Evolutionary conservation across 2,113 vertebrate genomes (phyloP), one percentile per base, ranked within the genome.

Genomic region (Promerops cafer): DNA sequence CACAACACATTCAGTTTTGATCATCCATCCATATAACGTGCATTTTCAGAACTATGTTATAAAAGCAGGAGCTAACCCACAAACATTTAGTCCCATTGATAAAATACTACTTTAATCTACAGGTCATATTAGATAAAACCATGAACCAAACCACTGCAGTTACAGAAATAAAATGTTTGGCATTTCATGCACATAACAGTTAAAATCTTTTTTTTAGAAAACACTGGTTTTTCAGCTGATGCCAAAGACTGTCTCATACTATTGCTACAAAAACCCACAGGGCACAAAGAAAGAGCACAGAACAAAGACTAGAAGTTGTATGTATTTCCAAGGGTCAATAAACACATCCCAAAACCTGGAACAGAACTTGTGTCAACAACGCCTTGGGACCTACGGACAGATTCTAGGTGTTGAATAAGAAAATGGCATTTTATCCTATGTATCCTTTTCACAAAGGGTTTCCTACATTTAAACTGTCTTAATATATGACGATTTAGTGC

Each of bases 161-260:
- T 66, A 44, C 15, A 91, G 47, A 72, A 76, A 77, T 6, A 72
- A 71, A 50, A 45, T 8, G 4, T 82, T 54, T 60, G 40, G 33
- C 20, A 69, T 16, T n/a, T 65, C 50, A 60, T 6, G 33, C 0
- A 1, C 3, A 0, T 37, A 68, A 56, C 24, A 71, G 31, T 40
- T 81, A 71, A 31, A 54, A 63, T 22, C 0, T n/a, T 71, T 54
- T 54, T 42, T 69, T 64, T 13, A 28, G 61, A 72, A 80, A 35
- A 1, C 17, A 45, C 9, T 30, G 11, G 0, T 65, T 80, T 90
- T 77, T 45, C n/a, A 84, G 40, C 24, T 82, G 59, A 84, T 31
- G 28, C 9, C n/a, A 50, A 81, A 74, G 40, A 27, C 18, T 71
- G 2, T 65, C 49, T 78, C 31, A 65, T 50, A 35, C 27, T 35